Conservation (phyloP, 2,888 invertebrate genomes). For the Synanthedon formicaeformis region DNA sequence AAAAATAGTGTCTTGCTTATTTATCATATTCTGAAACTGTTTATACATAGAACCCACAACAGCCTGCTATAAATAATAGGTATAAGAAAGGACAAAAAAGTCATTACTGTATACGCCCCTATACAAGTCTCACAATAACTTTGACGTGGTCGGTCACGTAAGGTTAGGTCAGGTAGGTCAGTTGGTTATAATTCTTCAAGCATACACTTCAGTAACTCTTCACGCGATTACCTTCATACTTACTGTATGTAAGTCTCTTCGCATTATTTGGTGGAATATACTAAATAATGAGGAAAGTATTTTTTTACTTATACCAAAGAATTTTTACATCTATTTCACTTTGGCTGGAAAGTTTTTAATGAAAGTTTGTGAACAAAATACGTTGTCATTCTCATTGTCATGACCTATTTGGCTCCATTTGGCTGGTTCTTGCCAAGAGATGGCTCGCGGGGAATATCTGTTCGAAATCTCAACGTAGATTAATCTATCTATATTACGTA, state of each 20-base stretch:
- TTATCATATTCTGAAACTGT: no score
- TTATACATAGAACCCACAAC: no score
- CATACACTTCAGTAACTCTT: background rate
- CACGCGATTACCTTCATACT: background rate
- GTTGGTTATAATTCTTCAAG: background rate
- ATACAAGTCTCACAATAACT: no score
- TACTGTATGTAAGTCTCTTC: background rate
- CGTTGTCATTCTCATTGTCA: background rate
- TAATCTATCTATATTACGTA: no score
- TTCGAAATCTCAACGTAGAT: no score
- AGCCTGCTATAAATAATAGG: no score
- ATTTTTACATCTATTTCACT: background rate
- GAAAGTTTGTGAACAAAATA: background rate
- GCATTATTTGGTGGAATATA: background rate
- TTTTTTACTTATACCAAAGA: background rate
- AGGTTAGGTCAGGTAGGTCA: background rate
- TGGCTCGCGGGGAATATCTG: background rate
- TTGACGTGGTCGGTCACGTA: no score
- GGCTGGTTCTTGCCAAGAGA: background rate
- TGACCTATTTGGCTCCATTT: background rate
- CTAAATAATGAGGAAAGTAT: background rate
- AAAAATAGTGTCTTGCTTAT: no score
- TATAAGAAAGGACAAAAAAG: no score
- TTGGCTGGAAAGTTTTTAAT: background rate
- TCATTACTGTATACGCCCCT: no score